Conservation (phyloP, 2,797 vertebrate species). For the Mormyrops boulengeri region DNA sequence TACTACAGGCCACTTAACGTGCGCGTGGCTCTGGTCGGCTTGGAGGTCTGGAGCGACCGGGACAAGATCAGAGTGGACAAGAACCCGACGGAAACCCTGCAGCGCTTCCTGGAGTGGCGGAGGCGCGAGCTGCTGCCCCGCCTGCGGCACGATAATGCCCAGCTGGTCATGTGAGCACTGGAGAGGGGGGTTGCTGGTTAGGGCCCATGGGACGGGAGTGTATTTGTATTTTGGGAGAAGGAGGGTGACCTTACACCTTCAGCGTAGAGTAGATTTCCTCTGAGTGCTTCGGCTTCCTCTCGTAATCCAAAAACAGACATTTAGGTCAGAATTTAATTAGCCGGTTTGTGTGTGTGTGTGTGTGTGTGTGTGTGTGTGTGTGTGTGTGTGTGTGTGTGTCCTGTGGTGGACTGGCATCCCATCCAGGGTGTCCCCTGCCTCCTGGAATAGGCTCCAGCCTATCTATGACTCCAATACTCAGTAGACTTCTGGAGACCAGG, state of each 20-base stretch:
- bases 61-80: conserved; percentile 62
- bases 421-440: too few relatives aligned
- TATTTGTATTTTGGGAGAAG: background rate
- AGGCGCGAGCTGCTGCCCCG: conserved; percentile 66
- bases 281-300: background rate
- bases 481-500: background rate
- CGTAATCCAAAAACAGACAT: background rate
- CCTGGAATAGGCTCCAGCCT: too few relatives aligned
- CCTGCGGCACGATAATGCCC: conserved; percentile 81
- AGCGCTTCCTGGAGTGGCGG: conserved; percentile 81
- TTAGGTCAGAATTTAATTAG: background rate
- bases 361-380: too few relatives aligned
- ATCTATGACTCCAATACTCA: background rate
- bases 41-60: conserved; percentile 80
- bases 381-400: background rate
- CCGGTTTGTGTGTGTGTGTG: too few relatives aligned
- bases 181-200: background rate
- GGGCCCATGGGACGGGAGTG: background rate
- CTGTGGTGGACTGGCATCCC: background rate
- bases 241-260: background rate
- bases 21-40: conserved; percentile 72
- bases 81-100: conserved; percentile 61
- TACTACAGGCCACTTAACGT: conserved; percentile 79
- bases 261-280: background rate
- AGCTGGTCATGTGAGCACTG: conserved; percentile 72